These are phyloP conservation scores for Columba janthina DNA, from an alignment of 2,113 vertebrate species.

Conservation along the genomic window DNA sequence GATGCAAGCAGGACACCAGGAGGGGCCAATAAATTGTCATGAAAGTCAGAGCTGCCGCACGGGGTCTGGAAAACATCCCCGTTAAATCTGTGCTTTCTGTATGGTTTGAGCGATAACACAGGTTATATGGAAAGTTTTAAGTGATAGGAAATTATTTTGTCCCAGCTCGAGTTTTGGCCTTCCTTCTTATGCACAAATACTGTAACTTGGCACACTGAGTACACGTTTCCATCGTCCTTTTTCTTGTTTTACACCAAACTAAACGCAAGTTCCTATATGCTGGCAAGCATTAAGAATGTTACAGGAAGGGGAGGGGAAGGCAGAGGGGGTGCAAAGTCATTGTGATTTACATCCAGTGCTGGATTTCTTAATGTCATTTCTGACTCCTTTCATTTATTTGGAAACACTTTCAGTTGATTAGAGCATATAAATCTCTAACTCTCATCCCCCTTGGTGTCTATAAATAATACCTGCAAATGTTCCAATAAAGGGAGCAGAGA, in stretches of 20 bases:
- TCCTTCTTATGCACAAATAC: neutral
- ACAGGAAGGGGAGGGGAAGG: neutral
- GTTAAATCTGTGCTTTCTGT: neutral
- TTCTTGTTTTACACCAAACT: neutral
- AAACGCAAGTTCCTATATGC: neutral
- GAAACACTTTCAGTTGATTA: constrained; percentile 38
- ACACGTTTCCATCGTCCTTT: neutral
- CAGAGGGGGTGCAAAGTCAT: neutral
- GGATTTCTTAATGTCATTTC: constrained; percentile 5
- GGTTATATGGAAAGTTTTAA: neutral
- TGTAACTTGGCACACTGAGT: neutral
- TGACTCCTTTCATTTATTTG: constrained; percentile 32
- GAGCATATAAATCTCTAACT: neutral
- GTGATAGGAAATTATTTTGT: constrained; percentile 2
- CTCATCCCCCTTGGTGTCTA: neutral
- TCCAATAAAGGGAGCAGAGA: neutral
- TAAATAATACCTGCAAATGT: constrained; percentile 12
- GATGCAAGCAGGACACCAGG: neutral
- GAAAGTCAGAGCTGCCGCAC: neutral
- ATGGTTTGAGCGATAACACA: neutral
- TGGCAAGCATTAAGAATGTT: neutral
- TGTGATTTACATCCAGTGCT: neutral
- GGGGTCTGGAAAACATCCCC: neutral
- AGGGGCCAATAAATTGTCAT: neutral
- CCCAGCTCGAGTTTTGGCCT: neutral